A percentile compares a stretch with the other conserved stretches of the same genome.
Evolutionary conservation across 1,140 invertebrate genomes (phyloP).

Genomic region (Drosophila biarmipes): DNA sequence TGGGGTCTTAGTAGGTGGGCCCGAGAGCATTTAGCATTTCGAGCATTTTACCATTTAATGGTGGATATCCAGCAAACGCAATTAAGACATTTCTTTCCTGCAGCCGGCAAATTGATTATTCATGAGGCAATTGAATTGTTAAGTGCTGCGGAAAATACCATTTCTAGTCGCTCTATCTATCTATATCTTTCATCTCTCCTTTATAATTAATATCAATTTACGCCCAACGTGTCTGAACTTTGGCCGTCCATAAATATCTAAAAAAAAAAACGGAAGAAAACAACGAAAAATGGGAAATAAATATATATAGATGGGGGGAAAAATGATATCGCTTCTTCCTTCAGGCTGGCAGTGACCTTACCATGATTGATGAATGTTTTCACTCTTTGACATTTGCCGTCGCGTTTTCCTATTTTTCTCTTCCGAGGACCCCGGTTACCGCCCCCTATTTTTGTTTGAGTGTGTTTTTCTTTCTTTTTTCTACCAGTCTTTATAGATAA

Average conservation of each 20-base stretch:
- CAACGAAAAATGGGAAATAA: neutral
- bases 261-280: constrained; percentile 3
- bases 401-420: constrained; percentile 49
- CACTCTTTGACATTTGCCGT: constrained; percentile 79
- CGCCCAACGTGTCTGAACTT: constrained; percentile 52
- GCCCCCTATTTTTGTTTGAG: neutral
- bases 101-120: constrained; percentile 60
- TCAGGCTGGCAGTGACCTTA: constrained; percentile 70
- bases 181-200: constrained; percentile 34
- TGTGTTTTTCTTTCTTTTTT: constrained; percentile 1
- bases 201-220: constrained; percentile 80
- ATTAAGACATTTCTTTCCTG: constrained; percentile 33
- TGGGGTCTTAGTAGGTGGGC: constrained; percentile 6
- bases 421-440: neutral
- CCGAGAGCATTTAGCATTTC: constrained; percentile 1
- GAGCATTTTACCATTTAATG: constrained; percentile 1
- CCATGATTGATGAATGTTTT: constrained; percentile 80
- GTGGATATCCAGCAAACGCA: constrained; percentile 16
- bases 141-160: constrained; percentile 32
- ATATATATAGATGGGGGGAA: constrained; percentile 11
- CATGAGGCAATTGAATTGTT: constrained; percentile 54
- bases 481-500: constrained; percentile 55
- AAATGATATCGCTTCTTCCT: constrained; percentile 43
- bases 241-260: constrained; percentile 38
- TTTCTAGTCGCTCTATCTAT: constrained; percentile 11